These are phyloP conservation scores for Slavum lentiscoides DNA, from an alignment of 2,888 invertebrate species.

Conservation along the genomic window DNA sequence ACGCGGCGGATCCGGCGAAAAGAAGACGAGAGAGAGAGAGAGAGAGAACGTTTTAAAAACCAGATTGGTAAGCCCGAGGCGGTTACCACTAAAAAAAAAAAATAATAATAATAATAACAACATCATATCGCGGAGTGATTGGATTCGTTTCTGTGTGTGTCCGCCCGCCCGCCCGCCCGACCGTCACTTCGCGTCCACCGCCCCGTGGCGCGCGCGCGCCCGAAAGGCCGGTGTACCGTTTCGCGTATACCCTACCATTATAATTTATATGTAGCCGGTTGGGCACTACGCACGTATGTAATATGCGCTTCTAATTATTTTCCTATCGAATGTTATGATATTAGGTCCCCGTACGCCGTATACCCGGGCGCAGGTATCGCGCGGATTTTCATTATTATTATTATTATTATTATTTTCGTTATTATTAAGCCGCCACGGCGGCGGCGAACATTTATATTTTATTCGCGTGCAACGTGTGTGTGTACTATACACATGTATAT, in stretches of 20 bases:
- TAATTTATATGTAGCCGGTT: background rate
- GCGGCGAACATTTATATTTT: background rate
- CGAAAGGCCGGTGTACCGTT: slow-evolving; percentile 50
- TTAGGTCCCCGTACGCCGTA: too few species aligned
- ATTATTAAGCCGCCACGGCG: background rate
- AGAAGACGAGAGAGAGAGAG: background rate
- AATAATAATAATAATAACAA: slow-evolving; percentile 48
- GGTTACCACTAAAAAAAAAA: slow-evolving; percentile 45
- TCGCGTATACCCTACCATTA: slow-evolving; percentile 47
- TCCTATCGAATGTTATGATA: slow-evolving; percentile 35
- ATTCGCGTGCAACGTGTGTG: too few species aligned
- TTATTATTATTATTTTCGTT: background rate
- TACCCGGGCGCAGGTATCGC: slow-evolving; percentile 20
- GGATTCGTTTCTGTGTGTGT: slow-evolving; percentile 20
- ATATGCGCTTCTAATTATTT: slow-evolving; percentile 42
- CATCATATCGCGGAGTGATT: slow-evolving; percentile 49
- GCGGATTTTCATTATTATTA: slow-evolving; percentile 18
- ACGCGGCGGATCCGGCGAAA: background rate
- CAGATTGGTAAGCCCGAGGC: slow-evolving; percentile 48
- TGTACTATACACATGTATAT: background rate
- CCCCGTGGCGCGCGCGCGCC: background rate
- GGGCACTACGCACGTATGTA: too few species aligned
- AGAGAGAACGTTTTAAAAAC: slow-evolving; percentile 35
- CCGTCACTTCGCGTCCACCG: slow-evolving; percentile 28
- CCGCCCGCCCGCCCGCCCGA: background rate